A percentile compares a stretch with the other conserved stretches of the same genome.
Conservation (phyloP, 2,113 vertebrate species). For the Capricornis sumatraensis region DNA sequence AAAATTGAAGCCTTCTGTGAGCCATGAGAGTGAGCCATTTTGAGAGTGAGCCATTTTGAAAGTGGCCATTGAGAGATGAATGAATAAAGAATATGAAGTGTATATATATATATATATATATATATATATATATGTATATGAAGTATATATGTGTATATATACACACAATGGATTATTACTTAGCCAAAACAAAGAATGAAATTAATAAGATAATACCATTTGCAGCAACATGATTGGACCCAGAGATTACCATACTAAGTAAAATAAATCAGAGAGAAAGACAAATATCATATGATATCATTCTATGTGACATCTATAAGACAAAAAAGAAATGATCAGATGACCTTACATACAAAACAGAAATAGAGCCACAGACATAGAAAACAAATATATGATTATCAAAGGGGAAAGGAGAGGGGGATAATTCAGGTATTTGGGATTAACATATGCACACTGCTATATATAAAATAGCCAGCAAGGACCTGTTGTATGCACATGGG, state of each 20-base stretch:
- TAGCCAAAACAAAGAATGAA: neutral
- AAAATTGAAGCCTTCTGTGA: neutral
- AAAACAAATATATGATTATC: neutral
- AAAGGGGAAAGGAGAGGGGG: neutral
- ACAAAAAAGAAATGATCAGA: neutral
- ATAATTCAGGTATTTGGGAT: neutral
- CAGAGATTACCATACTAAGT: neutral
- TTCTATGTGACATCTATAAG: neutral
- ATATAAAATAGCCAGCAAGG: neutral
- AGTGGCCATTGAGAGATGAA: neutral
- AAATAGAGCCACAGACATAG: neutral
- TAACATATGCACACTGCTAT: neutral
- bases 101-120: neutral
- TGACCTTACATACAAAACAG: neutral
- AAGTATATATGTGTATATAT: neutral
- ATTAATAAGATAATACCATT: neutral
- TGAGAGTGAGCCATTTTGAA: neutral
- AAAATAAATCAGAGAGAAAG: neutral
- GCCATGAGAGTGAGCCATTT: neutral
- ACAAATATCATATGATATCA: neutral
- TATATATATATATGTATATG: neutral
- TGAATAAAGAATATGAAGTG: neutral
- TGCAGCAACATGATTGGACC: neutral
- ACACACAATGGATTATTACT: neutral
- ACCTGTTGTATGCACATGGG: neutral